Evolutionary conservation across 2,113 vertebrate genomes (phyloP).

Genomic region (Gymnobelideus leadbeateri): DNA sequence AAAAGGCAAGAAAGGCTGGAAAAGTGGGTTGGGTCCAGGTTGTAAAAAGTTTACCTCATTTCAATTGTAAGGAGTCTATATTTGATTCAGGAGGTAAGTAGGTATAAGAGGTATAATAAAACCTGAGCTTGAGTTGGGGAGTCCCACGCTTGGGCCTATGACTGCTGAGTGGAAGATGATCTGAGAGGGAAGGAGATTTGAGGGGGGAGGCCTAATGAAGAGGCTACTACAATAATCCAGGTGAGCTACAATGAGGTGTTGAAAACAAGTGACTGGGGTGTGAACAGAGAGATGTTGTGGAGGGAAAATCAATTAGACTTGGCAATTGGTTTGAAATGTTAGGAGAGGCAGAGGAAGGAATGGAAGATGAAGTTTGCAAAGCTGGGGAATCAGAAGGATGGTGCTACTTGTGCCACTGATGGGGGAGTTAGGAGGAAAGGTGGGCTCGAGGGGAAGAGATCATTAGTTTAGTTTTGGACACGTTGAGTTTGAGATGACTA

Average conservation of each 20-base stretch:
- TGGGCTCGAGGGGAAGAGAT: background rate
- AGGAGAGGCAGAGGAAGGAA: background rate
- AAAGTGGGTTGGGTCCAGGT: background rate
- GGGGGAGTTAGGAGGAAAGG: background rate
- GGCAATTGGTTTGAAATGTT: background rate
- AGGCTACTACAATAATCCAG: background rate
- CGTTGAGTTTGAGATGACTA: background rate
- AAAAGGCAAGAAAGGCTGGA: background rate
- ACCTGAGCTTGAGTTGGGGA: background rate
- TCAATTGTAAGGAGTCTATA: background rate
- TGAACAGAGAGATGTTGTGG: background rate
- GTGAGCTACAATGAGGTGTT: background rate
- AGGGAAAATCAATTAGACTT: background rate
- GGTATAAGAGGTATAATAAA: background rate
- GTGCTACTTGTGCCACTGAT: background rate
- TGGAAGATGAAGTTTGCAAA: background rate
- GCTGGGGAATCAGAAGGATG: background rate
- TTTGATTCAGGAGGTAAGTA: background rate
- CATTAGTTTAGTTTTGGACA: background rate
- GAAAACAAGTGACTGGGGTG: background rate
- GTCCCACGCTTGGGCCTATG: background rate
- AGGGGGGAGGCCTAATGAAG: background rate
- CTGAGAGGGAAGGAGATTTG: background rate
- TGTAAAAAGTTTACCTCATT: background rate
- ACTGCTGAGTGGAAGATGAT: background rate